These are phyloP conservation scores for Ichneumon xanthorius DNA, from an alignment of 2,888 invertebrate genomes.

Conservation along the genomic window DNA sequence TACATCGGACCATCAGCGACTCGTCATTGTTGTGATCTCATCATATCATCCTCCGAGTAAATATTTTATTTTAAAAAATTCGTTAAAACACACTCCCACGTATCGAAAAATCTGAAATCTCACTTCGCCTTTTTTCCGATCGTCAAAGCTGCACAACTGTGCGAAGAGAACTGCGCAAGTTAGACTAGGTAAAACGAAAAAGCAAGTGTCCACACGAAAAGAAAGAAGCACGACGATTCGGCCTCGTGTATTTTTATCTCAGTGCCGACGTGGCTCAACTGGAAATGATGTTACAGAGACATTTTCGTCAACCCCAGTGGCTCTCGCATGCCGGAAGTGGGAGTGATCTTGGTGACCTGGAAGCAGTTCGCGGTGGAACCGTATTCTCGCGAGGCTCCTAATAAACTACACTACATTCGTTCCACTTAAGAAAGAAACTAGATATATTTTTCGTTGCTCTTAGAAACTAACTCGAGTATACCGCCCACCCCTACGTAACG, in stretches of 20 bases:
- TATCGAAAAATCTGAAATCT: not conserved
- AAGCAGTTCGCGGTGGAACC: slow-evolving; percentile 5
- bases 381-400: slow-evolving; percentile 34
- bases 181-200: slow-evolving; percentile 53
- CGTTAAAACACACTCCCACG: not conserved
- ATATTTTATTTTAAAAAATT: not conserved
- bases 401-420: slow-evolving; percentile 62
- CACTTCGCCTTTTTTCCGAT: not conserved
- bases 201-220: slow-evolving; percentile 42
- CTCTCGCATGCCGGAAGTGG: slow-evolving; percentile 56
- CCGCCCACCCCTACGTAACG: not conserved
- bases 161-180: not conserved
- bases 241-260: slow-evolving; percentile 73
- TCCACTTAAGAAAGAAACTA: slow-evolving; percentile 52
- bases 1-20: not conserved
- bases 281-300: slow-evolving; percentile 72
- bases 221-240: slow-evolving; percentile 23
- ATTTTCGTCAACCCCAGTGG: slow-evolving; percentile 61
- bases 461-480: slow-evolving; percentile 33
- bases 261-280: slow-evolving; percentile 66
- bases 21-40: not conserved
- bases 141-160: not conserved
- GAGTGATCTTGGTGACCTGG: slow-evolving; percentile 48
- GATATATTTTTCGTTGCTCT: slow-evolving; percentile 40
- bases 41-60: not conserved